Evolutionary conservation across 2,888 invertebrate species (phyloP), one percentile per base, ranked within the genome.

Genomic region (Hetaerina titia): DNA sequence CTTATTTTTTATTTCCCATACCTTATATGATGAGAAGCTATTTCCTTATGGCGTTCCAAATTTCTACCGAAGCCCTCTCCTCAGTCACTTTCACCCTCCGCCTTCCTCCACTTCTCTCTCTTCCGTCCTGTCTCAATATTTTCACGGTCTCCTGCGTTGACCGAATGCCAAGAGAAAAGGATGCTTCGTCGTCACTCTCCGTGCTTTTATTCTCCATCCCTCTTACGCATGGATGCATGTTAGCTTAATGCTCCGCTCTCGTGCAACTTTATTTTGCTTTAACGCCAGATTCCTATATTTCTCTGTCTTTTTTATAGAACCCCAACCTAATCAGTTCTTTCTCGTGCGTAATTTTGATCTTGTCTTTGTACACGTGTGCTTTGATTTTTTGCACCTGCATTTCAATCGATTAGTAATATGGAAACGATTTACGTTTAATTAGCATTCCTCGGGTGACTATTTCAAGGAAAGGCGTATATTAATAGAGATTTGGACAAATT

Each of bases 101-200:
- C n/a, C 87, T 87, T 11, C 87, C 25, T 25, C n/a, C 31, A 87
- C 15, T 15, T 22, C 57, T 22, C 56, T 56, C 22, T 15, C 22
- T 45, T n/a, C 17, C 88, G 45, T 56, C 88, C 5, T 56, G 88
- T 88, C 88, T 88, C 45, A 17, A 88, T 88, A 88, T 88, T 88
- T 88, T 88, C 88, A 88, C 88, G 88, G 88, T 88, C 88, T 88
- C 88, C 88, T 22, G 88, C 88, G 88, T 31, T 56, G 88, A 57
- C 88, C 88, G 56, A n/a, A 57, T 19, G 88, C 88, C 88, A 88
- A 88, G 69, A n/a, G 69, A 22, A 69, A 69, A 69, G 19, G 19
- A 63, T 63, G n/a, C 19, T n/a, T 69, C 69, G 22, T n/a, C n/a
- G n/a, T 69, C 22, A n/a, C 22, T 69, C 69, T 69, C 69, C 9